phyloP scores from a whole-genome alignment of 2,797 vertebrate genomes.

The Ambastaia sidthimunki region DNA sequence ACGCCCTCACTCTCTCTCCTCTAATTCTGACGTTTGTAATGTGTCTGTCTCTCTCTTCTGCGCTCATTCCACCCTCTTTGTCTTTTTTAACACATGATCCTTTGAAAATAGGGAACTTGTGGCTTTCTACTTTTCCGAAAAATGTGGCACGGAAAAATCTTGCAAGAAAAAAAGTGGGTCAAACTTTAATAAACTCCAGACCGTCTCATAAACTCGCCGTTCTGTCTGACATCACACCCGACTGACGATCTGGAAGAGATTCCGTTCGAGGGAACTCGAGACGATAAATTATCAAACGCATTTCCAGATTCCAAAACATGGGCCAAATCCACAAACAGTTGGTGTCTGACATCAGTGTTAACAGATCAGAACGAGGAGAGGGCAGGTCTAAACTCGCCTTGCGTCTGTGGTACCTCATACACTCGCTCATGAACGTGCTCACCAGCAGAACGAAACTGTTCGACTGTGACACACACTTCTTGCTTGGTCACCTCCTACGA shows the following conservation, averaged over 20 bases:
- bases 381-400: conserved; percentile 41
- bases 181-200: conserved; percentile 48
- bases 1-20: conserved; percentile 17
- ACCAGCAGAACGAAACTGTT: conserved; percentile 44
- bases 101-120: not conserved
- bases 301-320: not conserved
- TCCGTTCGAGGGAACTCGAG: not conserved
- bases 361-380: conserved; percentile 1
- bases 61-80: not conserved
- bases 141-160: conserved; percentile 19
- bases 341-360: not conserved
- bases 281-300: not conserved
- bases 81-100: not conserved
- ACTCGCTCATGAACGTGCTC: conserved; percentile 11
- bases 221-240: not conserved
- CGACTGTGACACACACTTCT: conserved; percentile 54
- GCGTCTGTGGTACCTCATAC: conserved; percentile 25
- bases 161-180: conserved; percentile 43
- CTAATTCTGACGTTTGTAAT: conserved; percentile 27
- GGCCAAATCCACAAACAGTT: conserved; percentile 9
- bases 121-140: not conserved
- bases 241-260: conserved; percentile 7
- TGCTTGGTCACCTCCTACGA: conserved; percentile 43
- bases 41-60: conserved; percentile 5
- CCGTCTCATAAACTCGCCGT: not conserved